These are phyloP conservation scores for Acromyrmex echinatior DNA, from an alignment of 1,140 invertebrate genomes.

Conservation along the genomic window DNA sequence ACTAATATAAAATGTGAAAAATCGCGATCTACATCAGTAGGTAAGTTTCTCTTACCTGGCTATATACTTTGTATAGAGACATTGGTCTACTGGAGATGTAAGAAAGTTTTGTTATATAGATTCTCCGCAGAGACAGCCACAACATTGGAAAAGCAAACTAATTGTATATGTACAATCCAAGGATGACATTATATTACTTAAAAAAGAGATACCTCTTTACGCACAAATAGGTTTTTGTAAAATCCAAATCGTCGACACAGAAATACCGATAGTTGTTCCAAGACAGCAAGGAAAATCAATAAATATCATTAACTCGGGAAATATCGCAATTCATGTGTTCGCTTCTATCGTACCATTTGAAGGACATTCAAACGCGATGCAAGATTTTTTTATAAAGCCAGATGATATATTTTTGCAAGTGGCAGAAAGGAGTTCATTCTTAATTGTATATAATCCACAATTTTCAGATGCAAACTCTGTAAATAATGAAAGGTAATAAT, in stretches of 20 bases:
- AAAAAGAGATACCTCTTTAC: constrained; percentile 77
- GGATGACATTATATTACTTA: constrained; percentile 68
- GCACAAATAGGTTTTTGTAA: constrained; percentile 78
- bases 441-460: constrained; percentile 76
- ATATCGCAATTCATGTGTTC: constrained; percentile 66
- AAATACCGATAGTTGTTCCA: constrained; percentile 75
- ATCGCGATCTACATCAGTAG: constrained; percentile 29
- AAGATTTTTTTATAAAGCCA: constrained; percentile 76
- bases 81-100: not conserved
- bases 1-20: constrained; percentile 60
- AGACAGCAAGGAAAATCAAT: constrained; percentile 77
- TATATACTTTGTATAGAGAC: constrained; percentile 31
- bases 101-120: constrained; percentile 27
- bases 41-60: not conserved
- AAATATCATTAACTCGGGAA: constrained; percentile 78
- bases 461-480: constrained; percentile 44
- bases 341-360: constrained; percentile 59
- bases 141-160: constrained; percentile 64
- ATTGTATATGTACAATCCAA: constrained; percentile 70
- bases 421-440: constrained; percentile 75
- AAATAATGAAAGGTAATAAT: constrained; percentile 27
- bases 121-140: constrained; percentile 24
- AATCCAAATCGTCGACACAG: constrained; percentile 78
- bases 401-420: constrained; percentile 73
- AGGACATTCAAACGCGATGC: constrained; percentile 30